Evolutionary conservation across 2,113 vertebrate species (phyloP).

Genomic region (Cynoglossus semilaevis): DNA sequence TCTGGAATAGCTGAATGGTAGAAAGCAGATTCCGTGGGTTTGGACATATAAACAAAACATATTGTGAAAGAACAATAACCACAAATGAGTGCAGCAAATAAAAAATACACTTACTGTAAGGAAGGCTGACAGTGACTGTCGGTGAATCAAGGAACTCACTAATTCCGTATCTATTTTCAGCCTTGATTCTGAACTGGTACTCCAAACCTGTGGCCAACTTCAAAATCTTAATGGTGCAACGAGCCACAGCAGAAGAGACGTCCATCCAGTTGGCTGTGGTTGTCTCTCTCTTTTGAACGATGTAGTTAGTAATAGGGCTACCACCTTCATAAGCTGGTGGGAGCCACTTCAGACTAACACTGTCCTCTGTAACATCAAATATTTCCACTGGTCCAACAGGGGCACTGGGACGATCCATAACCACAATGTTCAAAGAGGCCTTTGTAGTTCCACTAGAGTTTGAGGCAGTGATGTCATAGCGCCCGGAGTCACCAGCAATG

Average conservation of each 20-base stretch:
- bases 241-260: constrained; percentile 92
- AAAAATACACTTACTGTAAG: constrained; percentile 87
- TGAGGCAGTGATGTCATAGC: constrained; percentile 91
- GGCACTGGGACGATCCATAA: constrained; percentile 89
- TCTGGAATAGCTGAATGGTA: constrained; percentile 83
- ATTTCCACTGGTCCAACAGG: constrained; percentile 89
- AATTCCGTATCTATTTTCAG: constrained; percentile 97
- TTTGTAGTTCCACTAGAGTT: constrained; percentile 95
- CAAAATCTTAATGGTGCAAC: constrained; percentile 91
- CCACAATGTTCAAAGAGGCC: constrained; percentile 87
- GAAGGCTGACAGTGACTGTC: constrained; percentile 83
- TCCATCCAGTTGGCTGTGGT: constrained; percentile 92
- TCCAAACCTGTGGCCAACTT: constrained; percentile 91
- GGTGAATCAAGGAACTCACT: constrained; percentile 93
- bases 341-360: constrained; percentile 88
- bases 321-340: constrained; percentile 93
- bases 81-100: neutral
- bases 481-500: constrained; percentile 86
- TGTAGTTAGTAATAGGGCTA: constrained; percentile 96
- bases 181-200: constrained; percentile 97
- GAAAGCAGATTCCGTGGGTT: constrained; percentile 6
- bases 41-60: neutral
- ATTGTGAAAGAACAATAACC: neutral
- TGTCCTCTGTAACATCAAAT: constrained; percentile 90
- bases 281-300: constrained; percentile 93